Evolutionary conservation across 2,888 invertebrate species (phyloP), one percentile per base, ranked within the genome.

Genomic region (Brachypalpus laphriformis): DNA sequence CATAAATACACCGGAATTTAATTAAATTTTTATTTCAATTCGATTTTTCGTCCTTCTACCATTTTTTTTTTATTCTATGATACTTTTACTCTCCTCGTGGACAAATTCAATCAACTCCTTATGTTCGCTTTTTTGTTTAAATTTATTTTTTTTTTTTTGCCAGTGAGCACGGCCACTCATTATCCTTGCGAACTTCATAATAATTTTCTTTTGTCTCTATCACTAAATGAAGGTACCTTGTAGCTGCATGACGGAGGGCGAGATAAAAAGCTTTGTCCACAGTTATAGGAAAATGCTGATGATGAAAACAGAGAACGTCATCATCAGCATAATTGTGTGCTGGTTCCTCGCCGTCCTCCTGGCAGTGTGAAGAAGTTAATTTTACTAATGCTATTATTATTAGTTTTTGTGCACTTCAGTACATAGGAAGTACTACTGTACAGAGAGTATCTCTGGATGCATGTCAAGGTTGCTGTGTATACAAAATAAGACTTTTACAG

Each of bases 1-100:
- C 71, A 78, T 71, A 78, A 71, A 78, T 78, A 63, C 71, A 34
- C 63, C 47, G 78, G 71, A 71, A 37, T 57, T 78, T 78, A 78
- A 78, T 78, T 71, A 78, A 78, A 70, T 71, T 78, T 78, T 70
- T 65, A 71, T 71, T 65, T 78, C 37, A 56, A 56, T 71, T 78
- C 45, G 47, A 78, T 57, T 63, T 78, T 78, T 45, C 28, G 5
- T 56, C n/a, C 1, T 16, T 61, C 34, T 22, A 18, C 14, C 25
- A 2, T 16, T 61, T 22, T 49, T 31, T 34, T n/a, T 18, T 56
- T 11, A 5, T 42, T 5, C 25, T 54, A 54, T 25, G 16, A 49
- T 40, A 40, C n/a, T 34, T 25, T 47, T 45, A 42, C 16, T 1
- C 34, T 42, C 11, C 25, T 61, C 37, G 42, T 51, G 40, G 42